Evolutionary conservation across 2,113 vertebrate species (phyloP).

Genomic region (Meles meles): DNA sequence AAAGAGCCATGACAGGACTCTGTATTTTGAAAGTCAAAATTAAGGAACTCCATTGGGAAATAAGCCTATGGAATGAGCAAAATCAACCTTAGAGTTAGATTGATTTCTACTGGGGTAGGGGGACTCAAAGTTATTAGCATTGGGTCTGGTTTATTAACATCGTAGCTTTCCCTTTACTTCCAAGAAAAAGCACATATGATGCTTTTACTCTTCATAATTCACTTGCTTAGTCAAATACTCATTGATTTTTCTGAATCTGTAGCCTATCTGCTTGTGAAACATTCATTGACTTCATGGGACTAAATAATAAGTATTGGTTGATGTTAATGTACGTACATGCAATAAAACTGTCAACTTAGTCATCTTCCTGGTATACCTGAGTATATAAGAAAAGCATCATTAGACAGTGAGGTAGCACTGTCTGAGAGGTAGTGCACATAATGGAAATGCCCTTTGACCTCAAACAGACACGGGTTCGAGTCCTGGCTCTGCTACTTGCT

Average conservation of each 20-base stretch:
- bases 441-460: background rate
- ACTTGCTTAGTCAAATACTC: conserved; percentile 65
- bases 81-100: conserved; percentile 1
- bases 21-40: conserved; percentile 36
- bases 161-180: conserved; percentile 53
- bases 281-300: conserved; percentile 62
- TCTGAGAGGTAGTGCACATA: background rate
- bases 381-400: background rate
- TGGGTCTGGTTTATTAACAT: conserved; percentile 47
- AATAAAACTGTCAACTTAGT: conserved; percentile 67
- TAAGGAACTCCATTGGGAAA: conserved; percentile 45
- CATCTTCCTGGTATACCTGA: conserved; percentile 38
- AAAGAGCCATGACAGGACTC: conserved; percentile 16
- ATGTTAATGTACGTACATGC: conserved; percentile 65
- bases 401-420: conserved; percentile 22
- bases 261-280: conserved; percentile 62
- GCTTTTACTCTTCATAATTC: conserved; percentile 63
- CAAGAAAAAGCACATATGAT: conserved; percentile 63
- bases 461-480: background rate
- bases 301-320: conserved; percentile 59
- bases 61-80: conserved; percentile 31
- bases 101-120: conserved; percentile 24
- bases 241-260: conserved; percentile 71
- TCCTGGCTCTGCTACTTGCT: background rate
- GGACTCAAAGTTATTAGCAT: conserved; percentile 24